Evolutionary conservation across 2,113 vertebrate species (phyloP).

Genomic region (Aphyosemion australe): DNA sequence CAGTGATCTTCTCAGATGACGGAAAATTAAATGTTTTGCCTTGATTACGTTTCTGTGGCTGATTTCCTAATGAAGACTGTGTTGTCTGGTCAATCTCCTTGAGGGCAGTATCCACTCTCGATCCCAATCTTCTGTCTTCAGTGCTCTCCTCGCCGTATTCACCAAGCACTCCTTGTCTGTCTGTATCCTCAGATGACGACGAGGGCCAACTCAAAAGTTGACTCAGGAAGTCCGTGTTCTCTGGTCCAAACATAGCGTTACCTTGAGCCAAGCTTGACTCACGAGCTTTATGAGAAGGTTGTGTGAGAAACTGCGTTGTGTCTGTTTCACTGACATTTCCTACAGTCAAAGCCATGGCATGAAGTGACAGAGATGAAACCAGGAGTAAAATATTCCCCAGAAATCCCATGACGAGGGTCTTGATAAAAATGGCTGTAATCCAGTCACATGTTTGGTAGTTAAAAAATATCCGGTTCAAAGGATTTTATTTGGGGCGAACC

Average conservation of each 20-base stretch:
- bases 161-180: slow-evolving; percentile 64
- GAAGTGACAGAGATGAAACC: slow-evolving; percentile 30
- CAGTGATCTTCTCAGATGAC: slow-evolving; percentile 27
- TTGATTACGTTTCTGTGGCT: slow-evolving; percentile 5
- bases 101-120: slow-evolving; percentile 7
- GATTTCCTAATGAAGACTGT: slow-evolving; percentile 13
- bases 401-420: slow-evolving; percentile 58
- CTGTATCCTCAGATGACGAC: slow-evolving; percentile 46
- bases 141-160: slow-evolving; percentile 60
- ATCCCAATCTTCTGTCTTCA: slow-evolving; percentile 19
- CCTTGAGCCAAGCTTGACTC: slow-evolving; percentile 6
- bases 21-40: slow-evolving; percentile 27
- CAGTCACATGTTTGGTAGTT: slow-evolving; percentile 43
- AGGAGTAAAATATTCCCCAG: slow-evolving; percentile 54
- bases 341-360: slow-evolving; percentile 25
- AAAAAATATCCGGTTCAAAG: slow-evolving; percentile 15
- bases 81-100: slow-evolving; percentile 8
- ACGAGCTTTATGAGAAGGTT: slow-evolving; percentile 21
- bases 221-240: slow-evolving; percentile 30
- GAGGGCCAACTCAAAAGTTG: slow-evolving; percentile 38
- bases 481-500: slow-evolving; percentile 30
- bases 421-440: slow-evolving; percentile 11
- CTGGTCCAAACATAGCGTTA: slow-evolving; percentile 17
- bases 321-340: slow-evolving; percentile 36
- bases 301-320: slow-evolving; percentile 5